These are phyloP conservation scores for Oscheius onirici DNA, from an alignment of 2,888 invertebrate genomes.

Conservation along the genomic window DNA sequence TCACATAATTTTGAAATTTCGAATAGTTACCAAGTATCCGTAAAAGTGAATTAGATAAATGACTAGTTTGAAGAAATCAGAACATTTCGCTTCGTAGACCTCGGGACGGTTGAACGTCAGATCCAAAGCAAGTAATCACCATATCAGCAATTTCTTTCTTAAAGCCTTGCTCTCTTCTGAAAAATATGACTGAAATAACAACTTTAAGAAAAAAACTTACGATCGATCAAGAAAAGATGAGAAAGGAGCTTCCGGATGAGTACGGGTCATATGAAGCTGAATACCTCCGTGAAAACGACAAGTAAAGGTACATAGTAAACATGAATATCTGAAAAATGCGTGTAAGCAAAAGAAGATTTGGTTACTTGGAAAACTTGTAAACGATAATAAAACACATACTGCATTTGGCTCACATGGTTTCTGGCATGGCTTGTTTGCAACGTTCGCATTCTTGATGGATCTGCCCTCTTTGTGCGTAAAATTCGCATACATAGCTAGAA, in stretches of 20 bases:
- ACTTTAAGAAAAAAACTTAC: background rate
- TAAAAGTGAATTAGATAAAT: too few species aligned
- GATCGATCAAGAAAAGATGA: background rate
- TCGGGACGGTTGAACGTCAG: background rate
- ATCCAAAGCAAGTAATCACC: background rate
- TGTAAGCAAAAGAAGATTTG: background rate
- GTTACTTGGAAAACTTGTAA: background rate
- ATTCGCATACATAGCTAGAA: slow-evolving; percentile 3
- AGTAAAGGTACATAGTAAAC: background rate
- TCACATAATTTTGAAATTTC: too few species aligned
- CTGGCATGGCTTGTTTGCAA: slow-evolving; percentile 4
- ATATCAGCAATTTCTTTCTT: background rate
- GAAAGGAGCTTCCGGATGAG: background rate
- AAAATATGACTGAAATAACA: background rate
- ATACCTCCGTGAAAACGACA: slow-evolving; percentile 6
- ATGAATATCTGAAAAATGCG: background rate
- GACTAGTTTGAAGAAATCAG: too few species aligned
- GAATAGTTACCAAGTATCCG: too few species aligned
- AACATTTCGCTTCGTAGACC: too few species aligned
- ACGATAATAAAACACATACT: background rate
- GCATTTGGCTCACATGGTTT: background rate
- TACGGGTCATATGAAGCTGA: slow-evolving; percentile 6
- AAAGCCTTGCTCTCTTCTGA: background rate
- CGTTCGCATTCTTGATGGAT: background rate
- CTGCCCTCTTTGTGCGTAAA: background rate